A percentile compares a stretch with the other conserved stretches of the same genome.
Conservation (phyloP, 2,888 invertebrate species). For the Zele albiditarsus region DNA sequence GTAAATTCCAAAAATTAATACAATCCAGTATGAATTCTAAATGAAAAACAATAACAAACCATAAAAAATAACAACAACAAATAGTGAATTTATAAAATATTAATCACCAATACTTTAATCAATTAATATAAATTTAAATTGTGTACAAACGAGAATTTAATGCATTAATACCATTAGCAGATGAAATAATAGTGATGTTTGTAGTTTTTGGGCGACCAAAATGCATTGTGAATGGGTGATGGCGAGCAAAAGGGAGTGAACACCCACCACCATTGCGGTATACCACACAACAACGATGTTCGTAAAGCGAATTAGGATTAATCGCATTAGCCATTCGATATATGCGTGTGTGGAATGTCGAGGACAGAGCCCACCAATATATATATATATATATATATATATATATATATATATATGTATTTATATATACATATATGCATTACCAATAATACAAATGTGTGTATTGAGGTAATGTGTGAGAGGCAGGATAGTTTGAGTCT, state of each 20-base stretch:
- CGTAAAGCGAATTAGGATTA: slow-evolving; percentile 45
- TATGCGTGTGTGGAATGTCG: slow-evolving; percentile 21
- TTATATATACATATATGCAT: not conserved
- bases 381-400: slow-evolving; percentile 15
- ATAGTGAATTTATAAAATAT: too few relatives aligned
- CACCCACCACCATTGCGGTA: slow-evolving; percentile 15
- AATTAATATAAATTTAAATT: not conserved
- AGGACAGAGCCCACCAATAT: slow-evolving; percentile 3
- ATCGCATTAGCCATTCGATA: slow-evolving; percentile 47
- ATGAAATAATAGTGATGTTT: not conserved
- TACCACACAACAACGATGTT: slow-evolving; percentile 31
- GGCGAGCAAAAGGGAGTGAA: not conserved
- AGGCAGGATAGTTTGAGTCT: slow-evolving; percentile 16
- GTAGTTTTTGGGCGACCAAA: not conserved
- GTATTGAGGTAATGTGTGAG: slow-evolving; percentile 3
- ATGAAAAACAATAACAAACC: too few relatives aligned
- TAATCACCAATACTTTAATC: too few relatives aligned
- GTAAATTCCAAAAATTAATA: too few relatives aligned
- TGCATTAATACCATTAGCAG: too few relatives aligned
- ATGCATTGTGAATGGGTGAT: not conserved
- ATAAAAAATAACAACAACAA: too few relatives aligned
- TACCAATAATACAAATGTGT: not conserved
- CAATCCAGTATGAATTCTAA: too few relatives aligned
- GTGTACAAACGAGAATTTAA: not conserved
- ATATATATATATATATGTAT: not conserved